Percentiles rank a stretch among this genome's conserved stretches.
Evolutionary conservation across 1,140 invertebrate genomes (phyloP).

Genomic region (Diuraphis noxia): DNA sequence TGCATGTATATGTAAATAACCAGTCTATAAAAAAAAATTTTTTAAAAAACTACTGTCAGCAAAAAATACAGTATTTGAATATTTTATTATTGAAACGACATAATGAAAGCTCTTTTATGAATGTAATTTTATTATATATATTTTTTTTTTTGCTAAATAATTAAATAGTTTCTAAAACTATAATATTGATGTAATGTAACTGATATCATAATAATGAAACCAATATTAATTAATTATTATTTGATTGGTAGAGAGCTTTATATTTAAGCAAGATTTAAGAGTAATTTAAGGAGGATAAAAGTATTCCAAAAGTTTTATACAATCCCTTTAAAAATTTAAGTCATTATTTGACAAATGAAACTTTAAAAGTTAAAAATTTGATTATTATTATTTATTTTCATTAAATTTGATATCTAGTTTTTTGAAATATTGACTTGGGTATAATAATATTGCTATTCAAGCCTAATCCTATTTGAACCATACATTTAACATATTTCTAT

Average conservation of each 20-base stretch:
- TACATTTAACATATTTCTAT: too few relatives aligned
- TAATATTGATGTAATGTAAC: not conserved
- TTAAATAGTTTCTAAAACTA: not conserved
- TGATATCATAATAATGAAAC: not conserved
- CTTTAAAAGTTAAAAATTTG: not conserved
- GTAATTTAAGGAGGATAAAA: not conserved
- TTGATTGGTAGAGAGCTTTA: not conserved
- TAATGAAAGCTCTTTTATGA: not conserved
- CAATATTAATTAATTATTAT: not conserved
- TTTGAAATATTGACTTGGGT: too few relatives aligned
- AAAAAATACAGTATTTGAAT: not conserved
- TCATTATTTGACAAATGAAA: not conserved
- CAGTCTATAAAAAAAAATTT: not conserved
- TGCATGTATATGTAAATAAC: not conserved
- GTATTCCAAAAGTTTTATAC: not conserved
- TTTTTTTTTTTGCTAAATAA: not conserved
- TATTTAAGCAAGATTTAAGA: too few relatives aligned
- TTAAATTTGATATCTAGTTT: not conserved
- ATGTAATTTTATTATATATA: too few relatives aligned
- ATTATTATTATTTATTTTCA: not conserved
- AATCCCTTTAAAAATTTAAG: not conserved
- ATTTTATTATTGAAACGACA: not conserved
- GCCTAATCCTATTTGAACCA: too few relatives aligned
- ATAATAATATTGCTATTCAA: too few relatives aligned
- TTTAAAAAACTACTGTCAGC: too few relatives aligned